Evolutionary conservation across 1,140 invertebrate genomes (phyloP).

Genomic region (Drosophila athabasca): DNA sequence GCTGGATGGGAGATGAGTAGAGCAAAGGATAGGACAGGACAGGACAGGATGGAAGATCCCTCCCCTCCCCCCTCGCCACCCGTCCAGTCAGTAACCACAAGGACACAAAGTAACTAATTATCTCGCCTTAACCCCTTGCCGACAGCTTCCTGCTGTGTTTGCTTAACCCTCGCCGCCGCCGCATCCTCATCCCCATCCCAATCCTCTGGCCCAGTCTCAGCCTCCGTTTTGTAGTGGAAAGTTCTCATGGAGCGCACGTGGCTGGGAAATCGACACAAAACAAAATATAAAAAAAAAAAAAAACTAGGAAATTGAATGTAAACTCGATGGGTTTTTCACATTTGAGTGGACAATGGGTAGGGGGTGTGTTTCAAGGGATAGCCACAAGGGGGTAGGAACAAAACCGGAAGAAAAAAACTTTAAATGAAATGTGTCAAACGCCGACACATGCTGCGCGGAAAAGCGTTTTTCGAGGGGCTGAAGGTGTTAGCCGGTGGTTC

Average conservation of each 20-base stretch:
- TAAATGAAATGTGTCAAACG: slow-evolving; percentile 76
- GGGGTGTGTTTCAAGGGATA: neutral
- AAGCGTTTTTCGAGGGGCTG: slow-evolving; percentile 10
- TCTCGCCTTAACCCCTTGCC: slow-evolving; percentile 73
- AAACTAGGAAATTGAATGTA: slow-evolving; percentile 56
- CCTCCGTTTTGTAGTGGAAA: slow-evolving; percentile 11
- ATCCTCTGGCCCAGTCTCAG: neutral
- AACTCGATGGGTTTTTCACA: slow-evolving; percentile 62
- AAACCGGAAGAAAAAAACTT: slow-evolving; percentile 34
- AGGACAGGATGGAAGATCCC: no score
- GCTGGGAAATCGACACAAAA: slow-evolving; percentile 43
- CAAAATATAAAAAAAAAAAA: slow-evolving; percentile 26
- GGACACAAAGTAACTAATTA: slow-evolving; percentile 80
- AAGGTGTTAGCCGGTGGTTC: slow-evolving; percentile 11
- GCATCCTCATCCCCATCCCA: neutral
- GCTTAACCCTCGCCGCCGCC: slow-evolving; percentile 33
- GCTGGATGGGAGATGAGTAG: slow-evolving; percentile 3
- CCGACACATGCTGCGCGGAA: slow-evolving; percentile 50
- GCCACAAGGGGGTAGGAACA: neutral
- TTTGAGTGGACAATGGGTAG: slow-evolving; percentile 62
- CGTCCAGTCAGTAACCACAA: slow-evolving; percentile 39
- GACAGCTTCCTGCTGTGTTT: slow-evolving; percentile 59
- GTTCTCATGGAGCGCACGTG: slow-evolving; percentile 48
- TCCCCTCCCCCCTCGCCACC: no score
- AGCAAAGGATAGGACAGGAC: no score